phyloP scores from a whole-genome alignment of 2,888 invertebrate species.

The Chelonus formosanus region DNA sequence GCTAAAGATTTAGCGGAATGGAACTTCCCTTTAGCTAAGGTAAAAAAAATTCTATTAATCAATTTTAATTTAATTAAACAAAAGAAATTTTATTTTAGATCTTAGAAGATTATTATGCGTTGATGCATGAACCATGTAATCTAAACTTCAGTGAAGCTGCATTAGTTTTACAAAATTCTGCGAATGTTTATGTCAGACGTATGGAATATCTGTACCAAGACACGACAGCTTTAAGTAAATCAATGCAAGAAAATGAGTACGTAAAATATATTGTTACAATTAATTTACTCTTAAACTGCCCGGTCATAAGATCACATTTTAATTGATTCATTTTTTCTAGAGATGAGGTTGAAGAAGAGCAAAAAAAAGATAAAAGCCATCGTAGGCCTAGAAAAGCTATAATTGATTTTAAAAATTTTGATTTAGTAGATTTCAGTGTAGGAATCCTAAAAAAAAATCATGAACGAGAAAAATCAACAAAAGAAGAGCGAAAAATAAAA shows the following conservation, averaged over 20 bases:
- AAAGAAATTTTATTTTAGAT: constrained; percentile 43
- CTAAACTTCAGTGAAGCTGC: constrained; percentile 80
- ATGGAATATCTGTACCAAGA: constrained; percentile 72
- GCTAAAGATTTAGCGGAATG: constrained; percentile 56
- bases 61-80: no score
- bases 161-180: constrained; percentile 78
- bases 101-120: constrained; percentile 50
- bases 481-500: constrained; percentile 47
- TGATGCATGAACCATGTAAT: constrained; percentile 47
- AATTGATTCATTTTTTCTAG: constrained; percentile 31
- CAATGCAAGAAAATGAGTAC: constrained; percentile 53
- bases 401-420: constrained; percentile 51
- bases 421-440: constrained; percentile 45
- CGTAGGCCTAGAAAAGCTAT: constrained; percentile 3
- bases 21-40: constrained; percentile 58
- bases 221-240: constrained; percentile 63
- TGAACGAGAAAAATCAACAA: constrained; percentile 42
- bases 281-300: not conserved
- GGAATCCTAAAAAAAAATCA: constrained; percentile 51
- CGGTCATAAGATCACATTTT: no score
- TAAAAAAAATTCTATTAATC: constrained; percentile 37
- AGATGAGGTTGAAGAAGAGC: constrained; percentile 23
- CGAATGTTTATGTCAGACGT: constrained; percentile 76
- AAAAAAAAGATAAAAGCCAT: no score
- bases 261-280: constrained; percentile 28